Evolutionary conservation across 2,888 invertebrate genomes (phyloP), one percentile per base, ranked within the genome.

Genomic region (Smittia aterrima): DNA sequence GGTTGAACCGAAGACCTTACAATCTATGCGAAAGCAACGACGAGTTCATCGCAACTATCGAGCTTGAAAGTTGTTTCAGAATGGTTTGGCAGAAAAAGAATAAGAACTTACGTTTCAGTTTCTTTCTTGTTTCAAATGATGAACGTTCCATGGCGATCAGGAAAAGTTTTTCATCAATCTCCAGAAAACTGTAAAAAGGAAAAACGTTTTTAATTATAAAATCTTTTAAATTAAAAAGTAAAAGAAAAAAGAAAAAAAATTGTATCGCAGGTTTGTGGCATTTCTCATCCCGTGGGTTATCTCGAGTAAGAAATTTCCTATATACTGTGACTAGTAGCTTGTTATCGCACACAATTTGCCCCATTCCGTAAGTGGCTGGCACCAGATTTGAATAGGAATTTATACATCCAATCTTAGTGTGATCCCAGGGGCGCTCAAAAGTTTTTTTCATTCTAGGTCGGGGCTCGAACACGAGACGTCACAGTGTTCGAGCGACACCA

Each of bases 251-350:
- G 47, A 47, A 72, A 41, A 74, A 47, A 58, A 41, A 73, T 64
- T 74, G 74, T 74, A 74, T 74, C 74, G 24, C 24, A 38, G 74
- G 16, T 64, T 74, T 74, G 64, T 64, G 74, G 74, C 74, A 66
- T 74, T 74, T 74, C 74, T 74, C 74, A 27, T 47, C 74, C 32
- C 74, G 66, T 74, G 74, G 74, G 66, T 27, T 41, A 47, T 47
- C 4, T 74, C 64, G 74, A 53, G 74, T 41, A 53, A 74, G 74
- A 74, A 74, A 74, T 64, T 74, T 74, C 74, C 74, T 74, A 74
- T 74, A 74, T 74, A 74, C 74, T 38, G 25, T 16, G 74, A 74
- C 72, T 72, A 66, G 22, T n/a, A 20, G 66, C 66, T 74, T 64
- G 40, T 74, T 62, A 74, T 74, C 66, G 66, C 66, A 74, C 66